Evolutionary conservation across 2,888 invertebrate genomes (phyloP), one percentile per base, ranked within the genome.

Genomic region (Euproctis similis): DNA sequence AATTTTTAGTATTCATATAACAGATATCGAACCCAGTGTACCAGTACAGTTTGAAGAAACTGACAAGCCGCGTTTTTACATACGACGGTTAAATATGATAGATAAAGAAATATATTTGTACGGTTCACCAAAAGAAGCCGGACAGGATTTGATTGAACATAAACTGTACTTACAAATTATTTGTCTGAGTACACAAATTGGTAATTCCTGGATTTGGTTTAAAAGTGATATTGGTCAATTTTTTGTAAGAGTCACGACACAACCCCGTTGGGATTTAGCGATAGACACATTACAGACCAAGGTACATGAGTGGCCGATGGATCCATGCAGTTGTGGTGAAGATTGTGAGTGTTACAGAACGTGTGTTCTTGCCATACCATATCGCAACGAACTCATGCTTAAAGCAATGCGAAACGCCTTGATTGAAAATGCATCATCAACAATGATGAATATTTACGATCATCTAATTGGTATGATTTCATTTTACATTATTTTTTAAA

Each of bases 131-230:
- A 71, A 70, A 40, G 77, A 77, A 19, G 57, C 39, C 34, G 53
- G 53, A 8, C 63, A 65, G 32, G 74, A 75, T 18, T 18, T 60
- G 12, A 28, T 34, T 25, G 75, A 75, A 25, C 66, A 76, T 17
- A 80, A 76, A 42, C 29, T 84, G 3, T 66, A 64, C 49, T 55
- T 84, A 25, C 70, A 69, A 56, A 53, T 84, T 33, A 61, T 72
- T 33, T 82, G 82, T 39, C 59, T 81, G 3, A 76, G 70, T 42
- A 70, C 74, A 11, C 70, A 69, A 56, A 39, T 65, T 9, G 68
- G 60, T 4, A 76, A 70, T 41, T 52, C 68, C 1, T 82, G 80
- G 78, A 60, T 84, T 39, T 84, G 82, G 82, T 80, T 84, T 34
- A 57, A 56, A 37, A 67, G 75, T 26, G 68, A 69, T 7, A 23